These are phyloP conservation scores for Notothenia rossii DNA, from an alignment of 2,113 vertebrate genomes.

Conservation along the genomic window DNA sequence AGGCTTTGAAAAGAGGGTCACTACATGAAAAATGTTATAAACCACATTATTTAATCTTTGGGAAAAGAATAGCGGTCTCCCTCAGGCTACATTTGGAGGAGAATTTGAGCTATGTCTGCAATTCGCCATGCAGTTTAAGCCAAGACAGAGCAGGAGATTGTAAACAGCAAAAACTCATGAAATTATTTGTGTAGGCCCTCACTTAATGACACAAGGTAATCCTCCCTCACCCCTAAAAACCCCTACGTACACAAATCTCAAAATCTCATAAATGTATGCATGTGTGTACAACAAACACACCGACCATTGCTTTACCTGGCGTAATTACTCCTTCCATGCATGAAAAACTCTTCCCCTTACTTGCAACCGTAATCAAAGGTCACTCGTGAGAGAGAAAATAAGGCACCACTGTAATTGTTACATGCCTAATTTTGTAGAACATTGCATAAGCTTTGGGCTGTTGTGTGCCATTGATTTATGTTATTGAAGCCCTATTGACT, in stretches of 20 bases:
- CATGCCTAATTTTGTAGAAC: constrained; percentile 81
- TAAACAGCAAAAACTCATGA: constrained; percentile 70
- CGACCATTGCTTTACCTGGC: constrained; percentile 41
- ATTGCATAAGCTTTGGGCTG: constrained; percentile 74
- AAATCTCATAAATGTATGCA: constrained; percentile 60
- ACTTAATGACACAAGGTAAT: constrained; percentile 60
- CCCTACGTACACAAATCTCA: constrained; percentile 8
- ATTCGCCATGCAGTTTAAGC: constrained; percentile 43
- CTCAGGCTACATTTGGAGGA: constrained; percentile 44
- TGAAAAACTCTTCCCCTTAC: constrained; percentile 54
- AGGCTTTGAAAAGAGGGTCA: constrained; percentile 59
- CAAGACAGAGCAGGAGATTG: constrained; percentile 37
- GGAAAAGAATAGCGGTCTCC: constrained; percentile 51
- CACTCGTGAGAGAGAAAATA: constrained; percentile 57
- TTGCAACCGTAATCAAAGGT: constrained; percentile 73
- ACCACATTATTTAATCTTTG: constrained; percentile 64
- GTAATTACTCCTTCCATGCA: constrained; percentile 65
- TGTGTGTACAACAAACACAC: constrained; percentile 11
- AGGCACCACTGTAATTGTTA: constrained; percentile 72
- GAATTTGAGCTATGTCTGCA: constrained; percentile 38
- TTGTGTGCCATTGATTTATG: constrained; percentile 79
- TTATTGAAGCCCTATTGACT: constrained; percentile 77
- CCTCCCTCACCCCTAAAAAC: neutral
- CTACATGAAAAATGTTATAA: constrained; percentile 65
- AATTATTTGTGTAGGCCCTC: constrained; percentile 54